Evolutionary conservation across 2,113 vertebrate genomes (phyloP).

Genomic region (Charadrius vociferus): DNA sequence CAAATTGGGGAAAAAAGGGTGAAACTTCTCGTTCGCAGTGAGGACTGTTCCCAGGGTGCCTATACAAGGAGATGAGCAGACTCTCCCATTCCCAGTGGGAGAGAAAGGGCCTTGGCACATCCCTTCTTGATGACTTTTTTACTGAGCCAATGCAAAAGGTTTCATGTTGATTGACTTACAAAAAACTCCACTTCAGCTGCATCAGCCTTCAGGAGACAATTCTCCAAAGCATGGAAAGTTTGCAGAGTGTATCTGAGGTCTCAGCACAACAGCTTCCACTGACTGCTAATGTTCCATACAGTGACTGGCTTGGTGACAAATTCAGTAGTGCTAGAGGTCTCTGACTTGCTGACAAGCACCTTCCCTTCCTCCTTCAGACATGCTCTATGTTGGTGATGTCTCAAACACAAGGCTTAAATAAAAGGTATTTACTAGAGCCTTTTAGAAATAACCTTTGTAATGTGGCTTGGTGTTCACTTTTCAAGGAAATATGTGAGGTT

Average conservation of each 20-base stretch:
- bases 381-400: background rate
- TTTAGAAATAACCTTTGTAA: background rate
- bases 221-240: background rate
- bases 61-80: background rate
- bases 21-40: background rate
- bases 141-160: background rate
- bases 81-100: background rate
- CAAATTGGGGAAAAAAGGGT: background rate
- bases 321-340: background rate
- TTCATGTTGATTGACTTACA: background rate
- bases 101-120: background rate
- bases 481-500: background rate
- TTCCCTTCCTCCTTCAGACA: background rate
- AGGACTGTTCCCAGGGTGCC: background rate
- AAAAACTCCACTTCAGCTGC: background rate
- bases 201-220: rapidly evolving
- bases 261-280: background rate
- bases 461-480: background rate
- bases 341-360: background rate
- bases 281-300: rapidly evolving
- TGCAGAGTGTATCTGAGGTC: background rate
- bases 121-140: background rate
- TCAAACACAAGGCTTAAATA: background rate
- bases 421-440: background rate
- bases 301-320: background rate